Base-by-base conservation (phyloP, 2,888 invertebrate species). In the Scaptodrosophila latifasciaeformis region DNA sequence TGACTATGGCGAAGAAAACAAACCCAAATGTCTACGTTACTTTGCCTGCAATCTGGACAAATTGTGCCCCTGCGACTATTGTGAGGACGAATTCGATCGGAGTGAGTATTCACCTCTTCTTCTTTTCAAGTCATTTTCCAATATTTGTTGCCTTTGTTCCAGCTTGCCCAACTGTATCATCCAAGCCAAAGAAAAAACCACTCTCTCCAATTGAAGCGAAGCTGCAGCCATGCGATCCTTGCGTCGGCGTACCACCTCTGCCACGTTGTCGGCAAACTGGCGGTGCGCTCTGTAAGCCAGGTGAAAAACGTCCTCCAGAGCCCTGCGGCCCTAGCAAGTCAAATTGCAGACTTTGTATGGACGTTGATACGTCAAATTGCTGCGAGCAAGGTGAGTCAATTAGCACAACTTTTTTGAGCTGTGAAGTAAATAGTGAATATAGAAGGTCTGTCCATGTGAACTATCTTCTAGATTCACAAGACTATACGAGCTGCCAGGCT, bases 31-130 rank as follows among this genome's bases (percentile, higher is more conserved):
- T 19, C 62, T 77, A 7, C 77, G 85, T 0, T 85, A 84, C 44
- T 85, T 83, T 54, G 70, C 79, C 27, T 82, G 82, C 35, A 85
- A 84, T 51, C 58, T 81, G 13, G 82, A 82, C 49, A 83, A 77
- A 52, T 42, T 74, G 24, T 81, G 76, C 27, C 79, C 82, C 2
- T 82, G 78, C 40, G 83, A 68, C 2, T 67, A 64, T 13, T 81
- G 84, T 24, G 83, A 85, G 51, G 84, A 85, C 53, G 79, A 83
- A n/a, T 81, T 72, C n/a, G 83, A 78, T 46, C 77, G 84, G 51
- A 67, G 84, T 85, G 58, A 68, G 77, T 54, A 13, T 10, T 6
- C 12, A 9, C n/a, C 13, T 13, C n/a, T n/a, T n/a, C n/a, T n/a
- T n/a, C n/a, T n/a, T n/a, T 24, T 24, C 7, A 24, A 7, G 7